Base-by-base conservation (phyloP, 2,113 vertebrate genomes). In the Cynoglossus semilaevis region DNA sequence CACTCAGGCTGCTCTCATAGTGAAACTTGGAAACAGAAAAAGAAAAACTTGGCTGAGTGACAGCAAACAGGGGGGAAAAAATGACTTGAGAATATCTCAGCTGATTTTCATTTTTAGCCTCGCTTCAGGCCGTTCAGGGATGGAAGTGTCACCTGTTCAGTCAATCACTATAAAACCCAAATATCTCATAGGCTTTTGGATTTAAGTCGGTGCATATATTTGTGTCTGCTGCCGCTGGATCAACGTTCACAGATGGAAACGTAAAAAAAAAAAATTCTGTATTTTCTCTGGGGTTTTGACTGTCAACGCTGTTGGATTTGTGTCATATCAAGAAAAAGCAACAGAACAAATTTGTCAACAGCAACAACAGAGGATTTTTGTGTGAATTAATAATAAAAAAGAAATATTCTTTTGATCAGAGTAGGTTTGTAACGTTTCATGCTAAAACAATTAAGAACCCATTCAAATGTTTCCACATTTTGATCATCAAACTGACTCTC, bases 41-140 rank as follows among this genome's bases (percentile, higher is more conserved):
- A 7, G 5, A 1, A 15, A 7, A 9, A 1, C 16, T 1, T 18
- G 40, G 1, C 8, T n/a, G 41, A 18, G 6, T 44, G 17, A 59
- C 17, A 44, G 2, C 37, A 51, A 51, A 37, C 38, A 46, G 7
- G 4, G 6, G 29, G 46, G n/a, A 8, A 11, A 10, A 10, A 14
- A 8, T 0, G 22, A 9, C 36, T 29, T 22, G 37, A 57, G 37
- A 57, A 22, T 22, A 1, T 19, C 15, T 35, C 16, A 43, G 19
- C 38, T 19, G 15, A n/a, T 38, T 47, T 46, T 46, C 49, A 51
- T 36, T 36, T 47, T 48, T 15, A 48, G 46, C 42, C 11, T 15
- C 34, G 60, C n/a, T 7, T 3, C 17, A 4, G 45, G 10, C 9
- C 18, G 10, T 29, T 2, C 13, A 5, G 19, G 47, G 19, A 34